These are phyloP conservation scores for Phrixothrix hirtus DNA, from an alignment of 2,888 invertebrate genomes.

Conservation along the genomic window DNA sequence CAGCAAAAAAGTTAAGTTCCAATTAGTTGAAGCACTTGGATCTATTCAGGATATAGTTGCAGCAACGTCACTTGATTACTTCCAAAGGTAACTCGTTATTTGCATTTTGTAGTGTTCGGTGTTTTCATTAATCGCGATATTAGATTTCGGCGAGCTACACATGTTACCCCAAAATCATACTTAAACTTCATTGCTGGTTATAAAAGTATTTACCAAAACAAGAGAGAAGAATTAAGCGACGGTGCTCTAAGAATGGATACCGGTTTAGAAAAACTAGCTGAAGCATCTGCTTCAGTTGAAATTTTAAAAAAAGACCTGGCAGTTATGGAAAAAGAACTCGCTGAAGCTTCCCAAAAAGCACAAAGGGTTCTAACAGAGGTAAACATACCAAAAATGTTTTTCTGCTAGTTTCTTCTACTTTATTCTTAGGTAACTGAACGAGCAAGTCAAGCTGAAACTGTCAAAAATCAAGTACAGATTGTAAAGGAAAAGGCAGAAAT, in stretches of 20 bases:
- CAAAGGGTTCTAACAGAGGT: conserved; percentile 81
- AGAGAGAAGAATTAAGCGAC: conserved; percentile 85
- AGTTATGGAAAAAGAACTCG: conserved; percentile 92
- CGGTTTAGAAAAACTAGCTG: conserved; percentile 91
- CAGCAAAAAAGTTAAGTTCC: conserved; percentile 76
- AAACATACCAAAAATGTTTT: conserved; percentile 31
- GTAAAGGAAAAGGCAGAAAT: conserved; percentile 95
- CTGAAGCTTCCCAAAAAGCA: conserved; percentile 89
- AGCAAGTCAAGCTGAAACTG: conserved; percentile 93
- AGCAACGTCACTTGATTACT: conserved; percentile 81
- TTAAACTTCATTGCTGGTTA: conserved; percentile 94
- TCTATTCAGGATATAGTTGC: conserved; percentile 94
- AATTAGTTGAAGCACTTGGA: conserved; percentile 87
- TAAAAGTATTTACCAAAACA: conserved; percentile 89
- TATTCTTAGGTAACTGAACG: conserved; percentile 74
- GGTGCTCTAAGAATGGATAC: conserved; percentile 94
- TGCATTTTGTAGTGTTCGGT: too few relatives aligned
- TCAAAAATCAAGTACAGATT: conserved; percentile 93
- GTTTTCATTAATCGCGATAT: too few relatives aligned
- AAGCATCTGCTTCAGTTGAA: conserved; percentile 92
- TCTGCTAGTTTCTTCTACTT: not conserved
- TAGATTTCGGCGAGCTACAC: conserved; percentile 88
- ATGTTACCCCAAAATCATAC: conserved; percentile 97
- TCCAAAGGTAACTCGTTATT: conserved; percentile 64
- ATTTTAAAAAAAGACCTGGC: conserved; percentile 89